Percentiles rank a stretch among this genome's conserved stretches.
phyloP scores from a whole-genome alignment of 1,140 invertebrate genomes.

The Propsilocerus akamusi region DNA sequence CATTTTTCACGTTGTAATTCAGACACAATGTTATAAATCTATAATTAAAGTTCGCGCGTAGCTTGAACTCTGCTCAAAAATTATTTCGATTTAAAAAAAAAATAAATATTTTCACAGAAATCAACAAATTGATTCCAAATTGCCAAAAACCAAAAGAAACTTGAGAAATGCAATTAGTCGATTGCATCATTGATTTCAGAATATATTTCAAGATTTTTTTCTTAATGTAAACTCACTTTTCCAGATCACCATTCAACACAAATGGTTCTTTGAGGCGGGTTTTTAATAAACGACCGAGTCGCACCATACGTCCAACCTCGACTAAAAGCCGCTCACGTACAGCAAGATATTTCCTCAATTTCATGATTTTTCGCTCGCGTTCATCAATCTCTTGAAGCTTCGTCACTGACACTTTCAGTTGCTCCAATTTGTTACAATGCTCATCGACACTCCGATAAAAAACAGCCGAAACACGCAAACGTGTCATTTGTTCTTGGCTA shows the following conservation, averaged over 20 bases:
- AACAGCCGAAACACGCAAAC: constrained; percentile 53
- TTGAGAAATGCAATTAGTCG: no score
- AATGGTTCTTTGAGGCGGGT: constrained; percentile 45
- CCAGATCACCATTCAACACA: constrained; percentile 16
- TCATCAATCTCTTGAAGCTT: constrained; percentile 19
- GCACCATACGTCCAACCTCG: constrained; percentile 52
- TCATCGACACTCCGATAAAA: constrained; percentile 58
- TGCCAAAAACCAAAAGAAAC: no score
- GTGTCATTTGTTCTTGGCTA: constrained; percentile 56
- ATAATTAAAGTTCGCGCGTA: no score
- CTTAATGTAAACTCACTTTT: not conserved
- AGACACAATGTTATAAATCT: no score
- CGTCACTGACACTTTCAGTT: constrained; percentile 32
- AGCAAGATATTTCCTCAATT: constrained; percentile 31
- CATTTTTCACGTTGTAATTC: no score
- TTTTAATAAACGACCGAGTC: constrained; percentile 45
- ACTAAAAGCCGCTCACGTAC: constrained; percentile 46
- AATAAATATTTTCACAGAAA: no score
- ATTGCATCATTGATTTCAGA: no score
- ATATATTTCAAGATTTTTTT: no score
- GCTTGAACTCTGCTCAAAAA: no score
- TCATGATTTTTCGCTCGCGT: constrained; percentile 15
- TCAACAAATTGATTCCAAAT: no score
- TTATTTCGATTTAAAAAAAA: no score
- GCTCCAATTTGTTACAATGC: constrained; percentile 35